A percentile compares a stretch with the other conserved stretches of the same genome.
phyloP scores from a whole-genome alignment of 2,888 invertebrate genomes.

The Theretra japonica region DNA sequence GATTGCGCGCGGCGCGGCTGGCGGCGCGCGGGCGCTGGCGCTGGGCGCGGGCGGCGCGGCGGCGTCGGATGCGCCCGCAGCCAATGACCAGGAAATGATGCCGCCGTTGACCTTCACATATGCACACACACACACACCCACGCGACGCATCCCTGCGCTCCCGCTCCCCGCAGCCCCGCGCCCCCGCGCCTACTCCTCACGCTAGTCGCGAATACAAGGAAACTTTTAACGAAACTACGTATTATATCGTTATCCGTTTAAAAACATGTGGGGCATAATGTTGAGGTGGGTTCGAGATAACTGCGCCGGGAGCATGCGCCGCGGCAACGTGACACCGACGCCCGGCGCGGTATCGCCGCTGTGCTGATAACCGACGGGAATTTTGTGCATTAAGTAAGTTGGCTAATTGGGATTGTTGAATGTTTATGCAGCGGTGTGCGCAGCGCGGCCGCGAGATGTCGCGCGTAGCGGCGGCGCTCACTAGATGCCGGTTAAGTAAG shows the following conservation, averaged over 20 bases:
- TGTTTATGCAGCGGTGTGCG: not conserved
- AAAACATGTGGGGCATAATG: not conserved
- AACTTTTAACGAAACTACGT: slow-evolving; percentile 15
- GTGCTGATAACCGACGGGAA: slow-evolving; percentile 4
- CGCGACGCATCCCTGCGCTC: slow-evolving; percentile 53
- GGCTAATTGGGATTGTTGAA: not conserved
- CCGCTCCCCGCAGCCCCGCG: not conserved
- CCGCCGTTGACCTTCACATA: slow-evolving; percentile 78
- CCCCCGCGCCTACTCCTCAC: slow-evolving; percentile 34
- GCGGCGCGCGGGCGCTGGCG: slow-evolving; percentile 38
- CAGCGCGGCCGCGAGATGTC: slow-evolving; percentile 10
- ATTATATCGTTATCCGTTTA: slow-evolving; percentile 23
- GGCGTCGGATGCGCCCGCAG: slow-evolving; percentile 62
- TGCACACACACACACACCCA: slow-evolving; percentile 50
- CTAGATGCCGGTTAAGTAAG: slow-evolving; percentile 69
- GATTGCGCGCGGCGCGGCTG: slow-evolving; percentile 47
- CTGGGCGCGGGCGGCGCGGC: slow-evolving; percentile 51
- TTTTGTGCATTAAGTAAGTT: slow-evolving; percentile 13
- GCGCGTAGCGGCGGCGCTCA: slow-evolving; percentile 45
- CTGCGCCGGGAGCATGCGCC: not conserved
- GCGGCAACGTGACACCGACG: slow-evolving; percentile 27
- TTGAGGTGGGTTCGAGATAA: slow-evolving; percentile 22
- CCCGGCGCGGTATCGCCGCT: not conserved
- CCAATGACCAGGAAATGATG: slow-evolving; percentile 84
- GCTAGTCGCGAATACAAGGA: slow-evolving; percentile 24